phyloP scores from a whole-genome alignment of 2,113 vertebrate species.

The Bettongia penicillata region DNA sequence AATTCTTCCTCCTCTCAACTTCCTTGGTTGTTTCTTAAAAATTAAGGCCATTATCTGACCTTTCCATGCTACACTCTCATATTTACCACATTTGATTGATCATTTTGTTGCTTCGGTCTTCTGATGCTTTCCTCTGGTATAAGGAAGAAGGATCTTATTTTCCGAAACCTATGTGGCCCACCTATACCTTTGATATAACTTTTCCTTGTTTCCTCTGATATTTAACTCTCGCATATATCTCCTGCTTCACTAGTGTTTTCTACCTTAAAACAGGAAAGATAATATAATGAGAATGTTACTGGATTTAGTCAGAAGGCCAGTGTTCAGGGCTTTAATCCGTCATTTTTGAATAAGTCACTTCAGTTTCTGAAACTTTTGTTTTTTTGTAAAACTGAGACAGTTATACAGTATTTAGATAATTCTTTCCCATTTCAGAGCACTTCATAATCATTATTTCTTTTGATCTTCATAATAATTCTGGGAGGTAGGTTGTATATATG shows the following conservation, averaged over 20 bases:
- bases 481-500: background rate
- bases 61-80: conserved; percentile 21
- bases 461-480: background rate
- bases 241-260: background rate
- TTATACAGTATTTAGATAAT: background rate
- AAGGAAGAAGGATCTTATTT: background rate
- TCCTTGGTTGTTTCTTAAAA: conserved; percentile 4
- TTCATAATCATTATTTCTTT: background rate
- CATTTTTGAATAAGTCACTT: background rate
- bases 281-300: background rate
- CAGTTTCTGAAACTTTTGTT: background rate
- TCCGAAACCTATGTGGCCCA: background rate
- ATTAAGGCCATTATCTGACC: background rate
- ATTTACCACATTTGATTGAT: background rate
- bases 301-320: background rate
- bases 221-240: background rate
- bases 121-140: conserved; percentile 19
- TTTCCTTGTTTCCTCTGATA: background rate
- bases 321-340: background rate
- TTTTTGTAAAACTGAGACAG: background rate
- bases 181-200: background rate
- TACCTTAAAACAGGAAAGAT: background rate
- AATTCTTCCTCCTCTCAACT: background rate
- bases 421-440: background rate
- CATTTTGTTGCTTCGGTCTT: background rate